These are phyloP conservation scores for Berghia stephanieae DNA, from an alignment of 1,140 invertebrate genomes.

Conservation along the genomic window DNA sequence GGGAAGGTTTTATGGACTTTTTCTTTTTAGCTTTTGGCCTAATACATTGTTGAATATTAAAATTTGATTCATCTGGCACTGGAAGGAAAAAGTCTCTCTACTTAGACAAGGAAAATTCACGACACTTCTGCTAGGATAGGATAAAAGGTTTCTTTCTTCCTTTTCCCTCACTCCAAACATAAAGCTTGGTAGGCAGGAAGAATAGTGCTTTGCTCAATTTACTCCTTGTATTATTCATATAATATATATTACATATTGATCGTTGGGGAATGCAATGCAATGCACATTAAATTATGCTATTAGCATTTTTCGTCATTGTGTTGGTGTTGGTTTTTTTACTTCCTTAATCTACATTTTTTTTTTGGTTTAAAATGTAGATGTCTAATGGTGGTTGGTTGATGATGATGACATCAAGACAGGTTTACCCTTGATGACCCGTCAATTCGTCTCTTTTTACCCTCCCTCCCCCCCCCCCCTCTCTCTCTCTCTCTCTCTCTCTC, in stretches of 20 bases:
- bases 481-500: conserved; percentile 21
- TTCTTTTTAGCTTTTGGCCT: not conserved
- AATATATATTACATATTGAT: conserved; percentile 26
- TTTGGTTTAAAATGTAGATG: not conserved
- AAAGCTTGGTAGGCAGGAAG: no score
- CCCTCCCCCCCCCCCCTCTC: not conserved
- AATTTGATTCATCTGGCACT: not conserved
- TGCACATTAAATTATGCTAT: not conserved
- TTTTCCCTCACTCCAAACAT: no score
- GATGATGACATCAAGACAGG: not conserved
- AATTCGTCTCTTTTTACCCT: no score
- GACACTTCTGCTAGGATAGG: not conserved
- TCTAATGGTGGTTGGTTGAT: not conserved
- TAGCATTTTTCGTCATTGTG: not conserved
- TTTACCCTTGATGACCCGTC: not conserved
- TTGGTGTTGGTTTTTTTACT: not conserved
- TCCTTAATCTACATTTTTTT: not conserved
- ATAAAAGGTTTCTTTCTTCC: not conserved
- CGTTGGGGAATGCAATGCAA: conserved; percentile 7
- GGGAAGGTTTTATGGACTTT: no score
- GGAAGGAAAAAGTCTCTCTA: not conserved
- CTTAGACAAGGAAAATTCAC: not conserved
- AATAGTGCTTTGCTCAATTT: conserved; percentile 33
- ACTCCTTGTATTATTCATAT: conserved; percentile 27
- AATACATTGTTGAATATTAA: not conserved